A percentile compares a stretch with the other conserved stretches of the same genome.
These are phyloP conservation scores for Drosophila dives DNA, from an alignment of 2,888 invertebrate species.

Conservation along the genomic window DNA sequence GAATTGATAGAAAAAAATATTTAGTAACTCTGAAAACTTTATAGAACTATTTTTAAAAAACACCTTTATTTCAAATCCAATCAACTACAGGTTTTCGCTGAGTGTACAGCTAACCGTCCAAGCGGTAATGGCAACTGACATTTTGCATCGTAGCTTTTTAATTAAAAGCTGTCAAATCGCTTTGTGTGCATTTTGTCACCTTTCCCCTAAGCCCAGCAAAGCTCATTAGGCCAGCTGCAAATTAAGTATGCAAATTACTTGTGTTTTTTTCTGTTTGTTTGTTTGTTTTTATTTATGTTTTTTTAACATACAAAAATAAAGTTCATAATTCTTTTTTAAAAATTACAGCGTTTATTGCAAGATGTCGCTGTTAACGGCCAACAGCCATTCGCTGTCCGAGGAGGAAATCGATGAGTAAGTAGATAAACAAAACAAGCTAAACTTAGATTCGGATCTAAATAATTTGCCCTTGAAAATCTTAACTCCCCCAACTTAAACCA, in stretches of 20 bases:
- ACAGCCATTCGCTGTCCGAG: constrained; percentile 87
- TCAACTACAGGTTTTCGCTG: background rate
- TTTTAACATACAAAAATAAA: background rate
- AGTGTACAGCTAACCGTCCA: constrained; percentile 5
- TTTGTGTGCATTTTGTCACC: constrained; percentile 45
- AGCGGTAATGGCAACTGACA: constrained; percentile 59
- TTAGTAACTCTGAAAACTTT: background rate
- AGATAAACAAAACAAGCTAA: constrained; percentile 33
- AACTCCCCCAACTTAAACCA: background rate
- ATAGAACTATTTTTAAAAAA: background rate
- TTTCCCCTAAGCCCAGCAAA: constrained; percentile 13
- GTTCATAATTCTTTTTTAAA: constrained; percentile 1
- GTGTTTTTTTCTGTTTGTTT: background rate
- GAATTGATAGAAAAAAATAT: accelerated
- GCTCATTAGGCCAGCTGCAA: constrained; percentile 39
- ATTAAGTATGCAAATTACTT: background rate
- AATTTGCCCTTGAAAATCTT: background rate
- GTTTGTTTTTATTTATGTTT: background rate
- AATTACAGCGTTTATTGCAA: constrained; percentile 64
- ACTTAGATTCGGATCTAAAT: background rate
- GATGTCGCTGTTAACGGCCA: constrained; percentile 78
- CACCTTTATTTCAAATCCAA: background rate
- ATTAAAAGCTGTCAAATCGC: constrained; percentile 78
- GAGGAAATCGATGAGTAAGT: constrained; percentile 91
- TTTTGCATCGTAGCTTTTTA: constrained; percentile 64